Evolutionary conservation across 2,888 invertebrate species (phyloP).

Genomic region (Candidula unifasciata): DNA sequence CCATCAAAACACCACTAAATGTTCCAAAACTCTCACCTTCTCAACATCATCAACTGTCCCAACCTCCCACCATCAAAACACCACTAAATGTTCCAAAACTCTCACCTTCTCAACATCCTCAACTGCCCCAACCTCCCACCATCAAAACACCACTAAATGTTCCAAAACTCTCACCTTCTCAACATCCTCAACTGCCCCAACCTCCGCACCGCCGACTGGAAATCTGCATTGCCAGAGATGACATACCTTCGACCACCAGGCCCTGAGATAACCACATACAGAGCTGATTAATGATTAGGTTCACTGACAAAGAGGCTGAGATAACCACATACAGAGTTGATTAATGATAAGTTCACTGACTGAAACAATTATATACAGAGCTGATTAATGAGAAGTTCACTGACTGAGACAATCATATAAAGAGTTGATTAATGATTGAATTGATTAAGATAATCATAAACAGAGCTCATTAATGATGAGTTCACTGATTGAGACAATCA

Average conservation of each 20-base stretch:
- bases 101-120: slow-evolving; percentile 77
- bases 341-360: not conserved
- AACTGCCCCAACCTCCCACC: slow-evolving; percentile 76
- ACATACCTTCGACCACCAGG: slow-evolving; percentile 76
- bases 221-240: slow-evolving; percentile 82
- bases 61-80: no score
- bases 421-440: not conserved
- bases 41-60: no score
- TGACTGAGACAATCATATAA: no score
- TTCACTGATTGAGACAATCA: no score
- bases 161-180: slow-evolving; percentile 69
- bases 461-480: no score
- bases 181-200: slow-evolving; percentile 77
- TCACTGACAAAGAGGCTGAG: no score
- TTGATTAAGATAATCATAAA: no score
- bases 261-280: slow-evolving; percentile 34
- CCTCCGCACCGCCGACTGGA: slow-evolving; percentile 79
- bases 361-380: no score
- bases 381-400: not conserved
- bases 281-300: not conserved
- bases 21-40: no score
- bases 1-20: no score
- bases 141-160: slow-evolving; percentile 86
- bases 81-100: no score
- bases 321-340: no score